Evolutionary conservation across 2,888 invertebrate species (phyloP).

Genomic region (Drosophila eohydei): DNA sequence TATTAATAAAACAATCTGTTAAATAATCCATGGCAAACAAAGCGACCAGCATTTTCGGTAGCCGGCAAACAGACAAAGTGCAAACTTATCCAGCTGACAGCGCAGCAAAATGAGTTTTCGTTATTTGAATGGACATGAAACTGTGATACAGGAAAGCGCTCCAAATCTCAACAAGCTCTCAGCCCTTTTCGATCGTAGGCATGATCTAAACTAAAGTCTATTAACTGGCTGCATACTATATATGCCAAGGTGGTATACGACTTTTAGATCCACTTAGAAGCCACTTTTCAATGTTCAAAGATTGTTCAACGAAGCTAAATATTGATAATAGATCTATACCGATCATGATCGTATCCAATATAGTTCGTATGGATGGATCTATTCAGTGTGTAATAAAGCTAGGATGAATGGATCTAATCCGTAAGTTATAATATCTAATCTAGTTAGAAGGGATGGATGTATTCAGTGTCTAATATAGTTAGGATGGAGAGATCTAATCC

Average conservation of each 20-base stretch:
- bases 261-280: not conserved
- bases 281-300: not conserved
- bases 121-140: constrained; percentile 1
- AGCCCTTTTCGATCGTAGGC: not conserved
- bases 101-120: constrained; percentile 9
- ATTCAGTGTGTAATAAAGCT: too few species aligned
- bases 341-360: too few species aligned
- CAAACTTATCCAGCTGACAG: constrained; percentile 20
- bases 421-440: too few species aligned
- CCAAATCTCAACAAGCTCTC: not conserved
- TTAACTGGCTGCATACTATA: not conserved
- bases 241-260: not conserved
- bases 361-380: too few species aligned
- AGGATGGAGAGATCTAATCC: too few species aligned
- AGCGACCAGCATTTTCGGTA: constrained; percentile 31
- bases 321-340: too few species aligned
- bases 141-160: not conserved
- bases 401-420: too few species aligned
- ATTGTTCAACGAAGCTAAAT: not conserved
- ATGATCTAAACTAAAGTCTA: not conserved
- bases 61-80: constrained; percentile 22
- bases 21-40: constrained; percentile 62
- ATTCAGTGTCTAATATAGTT: too few species aligned
- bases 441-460: too few species aligned
- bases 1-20: constrained; percentile 65